Percentiles rank a stretch among this genome's conserved stretches.
Evolutionary conservation across 2,113 vertebrate genomes (phyloP).

Genomic region (Tachycineta bicolor): DNA sequence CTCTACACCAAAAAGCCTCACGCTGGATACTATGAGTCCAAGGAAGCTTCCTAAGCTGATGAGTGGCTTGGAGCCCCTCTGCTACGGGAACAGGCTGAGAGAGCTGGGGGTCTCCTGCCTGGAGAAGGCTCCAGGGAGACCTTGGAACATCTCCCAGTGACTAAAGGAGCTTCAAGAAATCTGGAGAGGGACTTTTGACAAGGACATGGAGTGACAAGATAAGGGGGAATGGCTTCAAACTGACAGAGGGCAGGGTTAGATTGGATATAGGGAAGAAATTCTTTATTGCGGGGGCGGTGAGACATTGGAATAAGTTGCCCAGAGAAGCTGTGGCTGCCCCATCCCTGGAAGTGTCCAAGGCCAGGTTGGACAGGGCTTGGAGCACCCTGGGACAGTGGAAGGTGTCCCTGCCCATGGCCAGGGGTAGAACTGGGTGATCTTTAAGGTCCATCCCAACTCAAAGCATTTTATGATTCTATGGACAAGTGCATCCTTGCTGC

Average conservation of each 20-base stretch:
- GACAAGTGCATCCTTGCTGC: background rate
- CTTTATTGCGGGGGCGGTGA: background rate
- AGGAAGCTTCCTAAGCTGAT: background rate
- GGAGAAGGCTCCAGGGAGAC: background rate
- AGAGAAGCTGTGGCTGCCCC: background rate
- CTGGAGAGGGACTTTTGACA: background rate
- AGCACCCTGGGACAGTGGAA: background rate
- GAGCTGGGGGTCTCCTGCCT: background rate
- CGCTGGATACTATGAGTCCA: fast-evolving
- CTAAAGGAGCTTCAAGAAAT: too few relatives aligned
- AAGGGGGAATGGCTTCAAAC: background rate
- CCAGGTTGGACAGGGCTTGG: fast-evolving
- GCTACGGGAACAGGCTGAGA: background rate
- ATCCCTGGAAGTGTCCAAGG: background rate
- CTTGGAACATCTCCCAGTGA: too few relatives aligned
- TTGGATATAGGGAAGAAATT: background rate
- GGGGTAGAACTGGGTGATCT: too few relatives aligned
- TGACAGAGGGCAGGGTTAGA: background rate
- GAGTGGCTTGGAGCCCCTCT: background rate
- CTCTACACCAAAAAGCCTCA: background rate
- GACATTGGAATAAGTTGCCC: fast-evolving
- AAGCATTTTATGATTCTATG: background rate
- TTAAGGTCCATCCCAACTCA: background rate
- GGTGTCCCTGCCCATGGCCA: background rate
- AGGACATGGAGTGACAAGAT: background rate